Conservation (phyloP, 2,113 vertebrate genomes). For the Tringa solitaria region DNA sequence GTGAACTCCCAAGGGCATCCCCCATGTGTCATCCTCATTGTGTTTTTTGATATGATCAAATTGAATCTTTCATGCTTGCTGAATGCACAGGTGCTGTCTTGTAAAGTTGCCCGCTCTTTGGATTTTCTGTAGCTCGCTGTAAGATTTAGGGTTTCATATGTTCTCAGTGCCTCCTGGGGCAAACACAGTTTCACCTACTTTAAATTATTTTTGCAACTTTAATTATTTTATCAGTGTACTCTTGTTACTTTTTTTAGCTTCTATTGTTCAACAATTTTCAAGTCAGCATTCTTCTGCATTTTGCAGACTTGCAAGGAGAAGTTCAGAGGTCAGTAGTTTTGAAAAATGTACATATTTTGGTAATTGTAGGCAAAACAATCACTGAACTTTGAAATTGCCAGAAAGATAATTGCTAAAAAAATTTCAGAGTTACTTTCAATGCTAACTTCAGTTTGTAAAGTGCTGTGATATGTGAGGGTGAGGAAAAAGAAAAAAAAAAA, state of each 20-base stretch:
- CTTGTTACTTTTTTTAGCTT: not conserved
- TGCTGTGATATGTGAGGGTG: not conserved
- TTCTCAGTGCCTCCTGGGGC: not conserved
- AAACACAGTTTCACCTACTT: not conserved
- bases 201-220: not conserved
- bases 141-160: slow-evolving; percentile 18
- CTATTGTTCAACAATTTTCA: not conserved
- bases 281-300: not conserved
- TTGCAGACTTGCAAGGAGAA: not conserved
- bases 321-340: not conserved
- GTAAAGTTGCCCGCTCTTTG: not conserved
- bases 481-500: not conserved
- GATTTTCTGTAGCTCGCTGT: slow-evolving; percentile 5
- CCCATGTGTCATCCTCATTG: not conserved
- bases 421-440: not conserved
- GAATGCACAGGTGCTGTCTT: slow-evolving; percentile 18
- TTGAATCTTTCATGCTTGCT: slow-evolving; percentile 35
- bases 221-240: not conserved
- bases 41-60: slow-evolving; percentile 37
- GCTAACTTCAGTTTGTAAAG: not conserved
- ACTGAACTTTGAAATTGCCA: not conserved
- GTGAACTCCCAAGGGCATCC: not conserved
- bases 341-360: not conserved
- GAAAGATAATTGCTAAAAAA: not conserved
- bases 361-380: not conserved